Percentiles rank a stretch among this genome's conserved stretches.
Evolutionary conservation across 2,888 invertebrate genomes (phyloP).

Genomic region (Kuschelorhynchus macadamiae): DNA sequence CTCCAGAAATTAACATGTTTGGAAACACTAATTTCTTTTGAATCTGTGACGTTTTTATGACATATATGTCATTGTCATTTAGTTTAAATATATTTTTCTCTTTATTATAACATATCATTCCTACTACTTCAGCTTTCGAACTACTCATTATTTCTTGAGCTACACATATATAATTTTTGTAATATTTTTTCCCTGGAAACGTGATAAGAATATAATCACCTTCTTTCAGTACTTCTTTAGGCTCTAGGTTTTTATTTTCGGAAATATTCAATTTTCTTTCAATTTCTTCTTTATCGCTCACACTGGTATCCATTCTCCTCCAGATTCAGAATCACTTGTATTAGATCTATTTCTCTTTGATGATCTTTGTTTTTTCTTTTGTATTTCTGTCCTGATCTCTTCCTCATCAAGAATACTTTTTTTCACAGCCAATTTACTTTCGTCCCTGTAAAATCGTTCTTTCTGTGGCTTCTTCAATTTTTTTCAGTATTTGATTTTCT

Average conservation of each 20-base stretch:
- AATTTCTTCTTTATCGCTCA: slow-evolving; percentile 1
- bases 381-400: no score
- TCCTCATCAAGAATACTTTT: no score
- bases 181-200: slow-evolving; percentile 25
- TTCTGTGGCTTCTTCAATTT: no score
- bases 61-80: slow-evolving; percentile 29
- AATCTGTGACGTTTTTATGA: slow-evolving; percentile 20
- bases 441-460: not conserved
- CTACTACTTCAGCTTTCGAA: slow-evolving; percentile 23
- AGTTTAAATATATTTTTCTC: slow-evolving; percentile 24
- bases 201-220: slow-evolving; percentile 26
- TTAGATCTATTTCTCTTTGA: no score
- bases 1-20: slow-evolving; percentile 21
- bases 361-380: no score
- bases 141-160: not conserved
- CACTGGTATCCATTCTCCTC: slow-evolving; percentile 1
- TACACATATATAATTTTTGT: slow-evolving; percentile 20
- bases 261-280: not conserved
- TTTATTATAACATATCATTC: slow-evolving; percentile 9
- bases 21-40: slow-evolving; percentile 20
- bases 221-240: slow-evolving; percentile 14
- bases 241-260: no score
- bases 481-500: not conserved
- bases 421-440: no score
- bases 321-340: no score